A percentile compares a stretch with the other conserved stretches of the same genome.
These are phyloP conservation scores for Rhogogaster chlorosoma DNA, from an alignment of 2,888 invertebrate genomes.

Conservation along the genomic window DNA sequence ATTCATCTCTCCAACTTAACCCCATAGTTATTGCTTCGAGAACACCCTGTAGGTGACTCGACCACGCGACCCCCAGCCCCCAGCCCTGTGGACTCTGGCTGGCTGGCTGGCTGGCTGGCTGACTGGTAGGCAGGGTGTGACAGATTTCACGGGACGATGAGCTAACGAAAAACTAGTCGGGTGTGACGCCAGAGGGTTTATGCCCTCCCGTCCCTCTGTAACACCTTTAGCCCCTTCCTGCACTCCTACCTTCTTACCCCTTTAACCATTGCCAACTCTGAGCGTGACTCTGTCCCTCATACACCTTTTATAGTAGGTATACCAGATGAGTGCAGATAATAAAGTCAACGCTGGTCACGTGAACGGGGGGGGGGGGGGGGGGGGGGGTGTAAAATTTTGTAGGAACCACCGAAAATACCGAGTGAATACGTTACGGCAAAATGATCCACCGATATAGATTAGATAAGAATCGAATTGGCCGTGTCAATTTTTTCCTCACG, in stretches of 20 bases:
- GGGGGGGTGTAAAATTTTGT: background rate
- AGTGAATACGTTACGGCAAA: background rate
- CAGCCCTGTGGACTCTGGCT: conserved; percentile 40
- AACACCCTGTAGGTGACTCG: conserved; percentile 45
- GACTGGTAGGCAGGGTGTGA: conserved; percentile 66
- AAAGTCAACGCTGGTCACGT: conserved; percentile 21
- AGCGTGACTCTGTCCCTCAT: conserved; percentile 27
- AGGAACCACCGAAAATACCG: background rate
- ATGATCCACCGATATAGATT: background rate
- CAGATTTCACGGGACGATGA: conserved; percentile 75
- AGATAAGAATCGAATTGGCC: background rate
- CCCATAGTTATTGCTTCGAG: conserved; percentile 26
- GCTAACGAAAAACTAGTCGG: conserved; percentile 76
- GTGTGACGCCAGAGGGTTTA: conserved; percentile 72
- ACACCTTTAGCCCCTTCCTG: conserved; percentile 41
- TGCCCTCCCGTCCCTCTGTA: conserved; percentile 40
- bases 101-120: conserved; percentile 51
- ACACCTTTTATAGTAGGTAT: conserved; percentile 13
- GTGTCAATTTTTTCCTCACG: background rate
- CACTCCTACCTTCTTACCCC: conserved; percentile 36
- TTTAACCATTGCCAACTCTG: conserved; percentile 2
- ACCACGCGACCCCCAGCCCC: conserved; percentile 40
- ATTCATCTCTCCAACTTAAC: background rate
- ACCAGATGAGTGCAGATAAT: conserved; percentile 19
- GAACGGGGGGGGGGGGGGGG: background rate